These are phyloP conservation scores for Anolis sagrei DNA, from an alignment of 2,113 vertebrate genomes.

Conservation along the genomic window DNA sequence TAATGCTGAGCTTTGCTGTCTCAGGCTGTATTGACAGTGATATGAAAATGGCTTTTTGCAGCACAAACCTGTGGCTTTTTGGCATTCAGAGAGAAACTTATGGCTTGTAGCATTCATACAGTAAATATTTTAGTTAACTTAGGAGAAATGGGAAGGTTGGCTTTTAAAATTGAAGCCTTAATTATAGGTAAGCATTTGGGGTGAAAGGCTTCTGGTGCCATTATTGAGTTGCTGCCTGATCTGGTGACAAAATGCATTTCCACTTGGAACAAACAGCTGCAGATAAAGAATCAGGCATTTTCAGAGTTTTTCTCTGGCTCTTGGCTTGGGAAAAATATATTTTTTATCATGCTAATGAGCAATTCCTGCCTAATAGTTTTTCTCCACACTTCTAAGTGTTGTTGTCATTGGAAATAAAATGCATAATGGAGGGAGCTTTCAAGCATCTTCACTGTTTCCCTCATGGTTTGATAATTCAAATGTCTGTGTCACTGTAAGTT, in stretches of 20 bases:
- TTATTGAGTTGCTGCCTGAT: background rate
- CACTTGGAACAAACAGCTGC: background rate
- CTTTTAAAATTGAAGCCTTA: no score
- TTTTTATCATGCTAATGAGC: background rate
- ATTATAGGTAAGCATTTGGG: no score
- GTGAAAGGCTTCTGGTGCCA: background rate
- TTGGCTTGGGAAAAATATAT: background rate
- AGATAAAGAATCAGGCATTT: background rate
- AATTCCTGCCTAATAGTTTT: background rate
- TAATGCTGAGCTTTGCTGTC: no score
- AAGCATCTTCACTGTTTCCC: slow-evolving; percentile 13
- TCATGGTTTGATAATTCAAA: background rate
- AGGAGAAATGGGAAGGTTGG: no score
- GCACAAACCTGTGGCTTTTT: no score
- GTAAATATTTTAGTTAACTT: no score
- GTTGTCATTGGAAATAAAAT: background rate
- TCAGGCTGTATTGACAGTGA: no score
- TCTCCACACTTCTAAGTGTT: background rate
- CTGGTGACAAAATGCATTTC: background rate
- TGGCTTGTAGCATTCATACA: no score
- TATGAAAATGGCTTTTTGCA: no score
- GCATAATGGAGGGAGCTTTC: background rate
- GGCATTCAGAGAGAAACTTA: no score
- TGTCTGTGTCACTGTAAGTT: slow-evolving; percentile 52
- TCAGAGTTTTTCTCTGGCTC: background rate